These are phyloP conservation scores for Anthoscopus minutus DNA, from an alignment of 2,113 vertebrate species.

Conservation along the genomic window DNA sequence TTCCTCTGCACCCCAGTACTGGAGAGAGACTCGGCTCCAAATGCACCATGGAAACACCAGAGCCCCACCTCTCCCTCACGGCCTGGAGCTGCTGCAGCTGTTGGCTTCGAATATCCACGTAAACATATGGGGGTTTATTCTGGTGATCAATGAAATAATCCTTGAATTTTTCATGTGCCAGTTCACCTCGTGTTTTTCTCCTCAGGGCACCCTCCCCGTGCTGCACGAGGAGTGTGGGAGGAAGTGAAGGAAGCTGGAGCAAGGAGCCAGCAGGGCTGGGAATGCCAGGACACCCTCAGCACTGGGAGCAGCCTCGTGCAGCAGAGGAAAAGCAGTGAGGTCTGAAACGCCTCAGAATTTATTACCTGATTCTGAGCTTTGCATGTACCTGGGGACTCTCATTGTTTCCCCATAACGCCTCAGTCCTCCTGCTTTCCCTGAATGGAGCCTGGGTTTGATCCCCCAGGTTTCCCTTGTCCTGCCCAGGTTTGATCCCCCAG, in stretches of 20 bases:
- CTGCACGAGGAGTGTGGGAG: background rate
- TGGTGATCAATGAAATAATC: background rate
- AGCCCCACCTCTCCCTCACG: background rate
- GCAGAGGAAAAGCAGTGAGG: rapidly evolving
- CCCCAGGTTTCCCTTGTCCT: too few relatives aligned
- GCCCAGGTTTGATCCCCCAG: too few relatives aligned
- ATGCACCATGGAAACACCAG: background rate
- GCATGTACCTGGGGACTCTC: too few relatives aligned
- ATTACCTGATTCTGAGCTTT: too few relatives aligned
- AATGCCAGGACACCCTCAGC: background rate
- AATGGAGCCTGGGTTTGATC: background rate
- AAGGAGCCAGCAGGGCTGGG: background rate
- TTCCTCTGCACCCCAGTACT: background rate
- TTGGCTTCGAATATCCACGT: background rate
- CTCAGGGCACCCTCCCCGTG: background rate
- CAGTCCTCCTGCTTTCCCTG: background rate
- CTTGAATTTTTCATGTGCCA: conserved; percentile 37
- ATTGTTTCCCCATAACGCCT: too few relatives aligned
- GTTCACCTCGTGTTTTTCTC: background rate
- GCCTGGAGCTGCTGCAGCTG: background rate
- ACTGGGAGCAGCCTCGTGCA: background rate
- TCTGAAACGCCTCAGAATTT: background rate
- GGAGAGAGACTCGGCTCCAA: background rate
- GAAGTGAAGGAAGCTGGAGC: background rate
- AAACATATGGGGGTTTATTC: background rate